Evolutionary conservation across 2,888 invertebrate species (phyloP).

Genomic region (Yponomeuta evonymella): DNA sequence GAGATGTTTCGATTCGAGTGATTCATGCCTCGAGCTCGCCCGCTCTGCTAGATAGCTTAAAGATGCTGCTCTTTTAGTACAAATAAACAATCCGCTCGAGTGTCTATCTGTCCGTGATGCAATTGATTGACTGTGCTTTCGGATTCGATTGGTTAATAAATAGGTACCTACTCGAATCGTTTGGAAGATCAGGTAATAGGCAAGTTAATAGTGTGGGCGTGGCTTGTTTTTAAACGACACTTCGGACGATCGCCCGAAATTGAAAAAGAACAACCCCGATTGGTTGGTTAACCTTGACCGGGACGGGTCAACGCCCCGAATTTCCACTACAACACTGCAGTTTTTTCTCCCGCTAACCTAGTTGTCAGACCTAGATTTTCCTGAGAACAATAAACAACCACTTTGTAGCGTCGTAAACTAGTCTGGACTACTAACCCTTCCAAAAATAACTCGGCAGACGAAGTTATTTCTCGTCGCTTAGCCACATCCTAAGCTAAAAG

Average conservation of each 20-base stretch:
- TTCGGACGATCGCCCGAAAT: background rate
- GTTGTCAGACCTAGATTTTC: background rate
- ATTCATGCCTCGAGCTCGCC: conserved; percentile 42
- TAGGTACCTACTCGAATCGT: background rate
- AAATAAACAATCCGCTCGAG: conserved; percentile 38
- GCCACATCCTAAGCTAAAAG: conserved; percentile 25
- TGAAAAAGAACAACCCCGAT: background rate
- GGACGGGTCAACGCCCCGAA: conserved; percentile 50
- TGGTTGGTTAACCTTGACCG: conserved; percentile 51
- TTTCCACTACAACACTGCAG: conserved; percentile 14
- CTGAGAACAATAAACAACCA: conserved; percentile 1
- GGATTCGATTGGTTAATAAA: conserved; percentile 6
- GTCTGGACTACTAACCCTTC: conserved; percentile 67
- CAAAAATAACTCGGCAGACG: conserved; percentile 49
- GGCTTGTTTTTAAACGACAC: background rate
- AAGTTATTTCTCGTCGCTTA: conserved; percentile 15
- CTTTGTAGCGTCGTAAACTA: conserved; percentile 24
- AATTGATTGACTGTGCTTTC: conserved; percentile 13
- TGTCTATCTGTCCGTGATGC: conserved; percentile 19
- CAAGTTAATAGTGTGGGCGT: background rate
- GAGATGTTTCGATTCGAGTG: conserved; percentile 30
- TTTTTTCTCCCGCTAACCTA: conserved; percentile 9
- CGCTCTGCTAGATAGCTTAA: conserved; percentile 16
- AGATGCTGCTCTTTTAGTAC: conserved; percentile 28
- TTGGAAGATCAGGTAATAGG: conserved; percentile 6